Conservation (phyloP, 1,140 invertebrate genomes). For the Zaprionus nigranus region DNA sequence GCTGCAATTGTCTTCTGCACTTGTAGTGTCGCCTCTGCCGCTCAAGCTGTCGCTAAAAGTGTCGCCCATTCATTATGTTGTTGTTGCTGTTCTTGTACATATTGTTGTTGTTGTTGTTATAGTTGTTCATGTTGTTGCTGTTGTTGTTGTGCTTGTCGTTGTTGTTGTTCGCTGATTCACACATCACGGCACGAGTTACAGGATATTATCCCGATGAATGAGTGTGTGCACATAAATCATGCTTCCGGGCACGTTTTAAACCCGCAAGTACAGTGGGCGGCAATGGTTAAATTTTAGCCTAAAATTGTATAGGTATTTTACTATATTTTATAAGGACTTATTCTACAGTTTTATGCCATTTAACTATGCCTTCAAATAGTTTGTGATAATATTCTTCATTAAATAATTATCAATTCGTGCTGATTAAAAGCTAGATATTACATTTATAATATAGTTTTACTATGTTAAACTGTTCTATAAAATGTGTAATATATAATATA, state of each 20-base stretch:
- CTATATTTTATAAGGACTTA: too few species aligned
- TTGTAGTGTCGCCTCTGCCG: constrained; percentile 17
- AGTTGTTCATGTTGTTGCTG: not conserved
- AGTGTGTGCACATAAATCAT: constrained; percentile 49
- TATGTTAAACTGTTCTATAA: too few species aligned
- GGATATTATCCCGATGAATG: constrained; percentile 50
- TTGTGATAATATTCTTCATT: too few species aligned
- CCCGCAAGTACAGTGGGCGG: constrained; percentile 14
- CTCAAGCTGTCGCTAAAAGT: constrained; percentile 38
- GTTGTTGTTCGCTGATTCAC: constrained; percentile 30
- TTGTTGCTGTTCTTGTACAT: not conserved
- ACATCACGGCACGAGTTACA: constrained; percentile 30
- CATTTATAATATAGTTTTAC: too few species aligned
- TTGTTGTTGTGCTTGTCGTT: constrained; percentile 4
- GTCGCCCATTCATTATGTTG: constrained; percentile 45
- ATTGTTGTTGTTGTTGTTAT: constrained; percentile 3
- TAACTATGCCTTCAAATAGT: too few species aligned
- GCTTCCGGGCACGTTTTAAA: constrained; percentile 18
- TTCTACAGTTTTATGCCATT: too few species aligned
- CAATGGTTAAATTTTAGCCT: not conserved
- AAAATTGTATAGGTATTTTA: not conserved
- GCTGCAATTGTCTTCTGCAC: constrained; percentile 28
- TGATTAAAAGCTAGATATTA: fast-evolving
- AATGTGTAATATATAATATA: too few species aligned
- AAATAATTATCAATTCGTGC: too few species aligned